These are phyloP conservation scores for Cabera pusaria DNA, from an alignment of 2,888 invertebrate genomes.

Conservation along the genomic window DNA sequence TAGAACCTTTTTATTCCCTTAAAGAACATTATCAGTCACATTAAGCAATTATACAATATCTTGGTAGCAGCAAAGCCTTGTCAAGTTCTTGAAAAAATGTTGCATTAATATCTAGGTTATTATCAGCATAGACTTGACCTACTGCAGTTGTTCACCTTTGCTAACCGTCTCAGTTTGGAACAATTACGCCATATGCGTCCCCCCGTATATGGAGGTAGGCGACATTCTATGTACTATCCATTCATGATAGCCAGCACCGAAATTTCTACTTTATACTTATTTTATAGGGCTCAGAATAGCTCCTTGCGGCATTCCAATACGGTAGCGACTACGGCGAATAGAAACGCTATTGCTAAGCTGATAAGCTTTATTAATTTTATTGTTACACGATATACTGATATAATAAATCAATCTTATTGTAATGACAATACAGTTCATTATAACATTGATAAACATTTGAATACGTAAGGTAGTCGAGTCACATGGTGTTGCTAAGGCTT, in stretches of 20 bases:
- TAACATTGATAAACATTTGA: neutral
- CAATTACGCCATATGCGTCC: slow-evolving; percentile 47
- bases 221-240: slow-evolving; percentile 32
- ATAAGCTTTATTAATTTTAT: no score
- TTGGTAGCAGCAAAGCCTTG: no score
- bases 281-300: slow-evolving; percentile 11
- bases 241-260: slow-evolving; percentile 10
- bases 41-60: no score
- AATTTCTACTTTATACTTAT: slow-evolving; percentile 23
- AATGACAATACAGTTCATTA: slow-evolving; percentile 1
- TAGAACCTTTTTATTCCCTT: no score
- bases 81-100: no score
- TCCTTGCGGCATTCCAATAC: slow-evolving; percentile 8
- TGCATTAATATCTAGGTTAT: no score
- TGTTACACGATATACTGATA: no score
- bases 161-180: slow-evolving; percentile 29
- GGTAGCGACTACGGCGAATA: slow-evolving; percentile 2
- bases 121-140: slow-evolving; percentile 18
- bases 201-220: slow-evolving; percentile 31
- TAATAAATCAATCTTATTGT: no score
- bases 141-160: slow-evolving; percentile 29
- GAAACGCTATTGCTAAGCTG: slow-evolving; percentile 5
- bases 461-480: slow-evolving; percentile 7
- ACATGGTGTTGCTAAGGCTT: slow-evolving; percentile 20
- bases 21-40: no score